Evolutionary conservation across 2,113 vertebrate species (phyloP).

Genomic region (Suricata suricatta): DNA sequence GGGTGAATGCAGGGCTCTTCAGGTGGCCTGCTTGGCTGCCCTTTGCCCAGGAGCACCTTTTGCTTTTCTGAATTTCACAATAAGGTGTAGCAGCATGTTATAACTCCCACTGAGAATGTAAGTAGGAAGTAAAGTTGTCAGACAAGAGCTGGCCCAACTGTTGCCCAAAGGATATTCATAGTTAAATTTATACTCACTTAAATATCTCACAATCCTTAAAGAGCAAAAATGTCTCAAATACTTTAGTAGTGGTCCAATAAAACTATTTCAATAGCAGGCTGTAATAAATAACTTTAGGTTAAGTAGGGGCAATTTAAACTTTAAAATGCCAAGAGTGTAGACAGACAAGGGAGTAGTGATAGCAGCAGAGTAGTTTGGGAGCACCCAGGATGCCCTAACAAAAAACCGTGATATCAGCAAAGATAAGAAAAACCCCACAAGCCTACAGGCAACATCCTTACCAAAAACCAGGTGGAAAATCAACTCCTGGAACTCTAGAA

Average conservation of each 20-base stretch:
- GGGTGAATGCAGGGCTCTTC: conserved; percentile 21
- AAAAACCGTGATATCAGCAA: not conserved
- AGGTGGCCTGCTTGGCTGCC: not conserved
- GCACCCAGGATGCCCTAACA: not conserved
- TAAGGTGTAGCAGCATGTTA: conserved; percentile 29
- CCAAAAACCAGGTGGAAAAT: not conserved
- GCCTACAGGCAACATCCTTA: not conserved
- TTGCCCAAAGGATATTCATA: not conserved
- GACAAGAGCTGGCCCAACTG: conserved; percentile 32
- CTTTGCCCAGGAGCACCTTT: conserved; percentile 44
- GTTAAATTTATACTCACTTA: conserved; percentile 8
- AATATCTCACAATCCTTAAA: not conserved
- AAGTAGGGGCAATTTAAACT: not conserved
- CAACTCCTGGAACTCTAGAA: not conserved
- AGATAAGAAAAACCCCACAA: not conserved
- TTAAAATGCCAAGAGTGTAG: not conserved
- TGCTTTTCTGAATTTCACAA: conserved; percentile 36
- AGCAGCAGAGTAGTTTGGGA: not conserved
- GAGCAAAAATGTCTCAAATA: not conserved
- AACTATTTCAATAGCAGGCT: conserved; percentile 7
- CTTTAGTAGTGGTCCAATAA: not conserved
- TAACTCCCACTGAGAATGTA: conserved; percentile 27
- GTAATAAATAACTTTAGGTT: not conserved
- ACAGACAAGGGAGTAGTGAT: not conserved
- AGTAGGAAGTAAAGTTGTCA: conserved; percentile 36